phyloP scores from a whole-genome alignment of 2,797 vertebrate species.

The Brachyalestes nurse region DNA sequence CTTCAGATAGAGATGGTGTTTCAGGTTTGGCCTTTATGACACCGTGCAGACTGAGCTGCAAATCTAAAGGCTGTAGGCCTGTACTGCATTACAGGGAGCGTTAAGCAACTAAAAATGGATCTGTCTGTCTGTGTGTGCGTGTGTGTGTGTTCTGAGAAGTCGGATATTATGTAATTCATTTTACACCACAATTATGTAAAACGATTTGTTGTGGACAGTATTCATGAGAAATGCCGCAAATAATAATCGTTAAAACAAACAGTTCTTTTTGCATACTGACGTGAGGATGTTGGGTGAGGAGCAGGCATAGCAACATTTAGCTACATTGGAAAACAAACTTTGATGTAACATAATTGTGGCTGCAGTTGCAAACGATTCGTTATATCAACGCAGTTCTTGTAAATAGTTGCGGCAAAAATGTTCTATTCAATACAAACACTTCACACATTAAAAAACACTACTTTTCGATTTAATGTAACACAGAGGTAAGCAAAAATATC shows the following conservation, averaged over 20 bases:
- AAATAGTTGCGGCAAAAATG: background rate
- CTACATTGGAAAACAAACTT: background rate
- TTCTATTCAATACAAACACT: no score
- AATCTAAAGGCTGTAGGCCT: conserved; percentile 12
- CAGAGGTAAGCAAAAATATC: no score
- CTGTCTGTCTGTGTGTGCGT: background rate
- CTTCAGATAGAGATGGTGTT: conserved; percentile 11
- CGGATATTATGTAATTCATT: no score
- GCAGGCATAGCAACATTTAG: background rate
- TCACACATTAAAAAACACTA: no score
- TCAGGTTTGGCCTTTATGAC: conserved; percentile 10
- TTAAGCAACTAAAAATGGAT: conserved; percentile 15
- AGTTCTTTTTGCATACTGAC: background rate
- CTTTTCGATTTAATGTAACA: no score
- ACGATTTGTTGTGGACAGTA: no score
- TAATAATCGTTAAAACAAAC: no score
- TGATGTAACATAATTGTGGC: background rate
- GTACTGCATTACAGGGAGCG: conserved; percentile 24
- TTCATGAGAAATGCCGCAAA: no score
- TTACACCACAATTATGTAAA: no score
- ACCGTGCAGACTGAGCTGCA: background rate
- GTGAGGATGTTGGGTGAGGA: no score
- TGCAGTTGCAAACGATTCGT: no score
- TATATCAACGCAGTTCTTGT: background rate
- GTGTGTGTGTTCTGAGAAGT: background rate